A percentile compares a stretch with the other conserved stretches of the same genome.
These are phyloP conservation scores for Ictalurus punctatus DNA, from an alignment of 2,113 vertebrate species.

Conservation along the genomic window DNA sequence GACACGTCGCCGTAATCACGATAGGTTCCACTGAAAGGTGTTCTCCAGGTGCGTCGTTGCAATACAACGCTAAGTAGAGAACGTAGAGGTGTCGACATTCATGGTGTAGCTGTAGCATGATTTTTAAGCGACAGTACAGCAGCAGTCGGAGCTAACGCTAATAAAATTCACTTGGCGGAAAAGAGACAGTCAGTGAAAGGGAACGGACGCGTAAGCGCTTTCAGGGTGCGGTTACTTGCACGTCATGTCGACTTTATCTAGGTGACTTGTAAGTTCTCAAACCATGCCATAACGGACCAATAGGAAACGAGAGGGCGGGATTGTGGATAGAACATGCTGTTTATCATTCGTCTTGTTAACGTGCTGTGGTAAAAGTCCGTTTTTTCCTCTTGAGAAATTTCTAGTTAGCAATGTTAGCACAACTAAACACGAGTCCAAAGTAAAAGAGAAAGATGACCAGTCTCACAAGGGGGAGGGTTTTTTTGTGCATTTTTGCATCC, in stretches of 20 bases:
- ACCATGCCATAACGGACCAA: neutral
- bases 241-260: neutral
- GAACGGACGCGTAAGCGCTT: neutral
- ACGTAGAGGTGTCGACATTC: neutral
- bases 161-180: neutral
- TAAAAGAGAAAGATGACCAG: neutral
- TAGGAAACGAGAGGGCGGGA: neutral
- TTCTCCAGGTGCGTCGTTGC: neutral
- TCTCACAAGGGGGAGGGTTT: neutral
- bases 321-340: neutral
- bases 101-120: neutral
- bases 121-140: neutral
- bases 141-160: neutral
- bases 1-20: neutral
- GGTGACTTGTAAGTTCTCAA: neutral
- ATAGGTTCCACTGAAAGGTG: neutral
- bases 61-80: neutral
- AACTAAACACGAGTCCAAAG: neutral
- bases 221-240: neutral
- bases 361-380: neutral
- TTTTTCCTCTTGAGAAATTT: neutral
- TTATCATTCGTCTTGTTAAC: neutral
- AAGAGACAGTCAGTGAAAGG: neutral
- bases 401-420: neutral
- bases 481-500: neutral